phyloP scores from a whole-genome alignment of 2,797 vertebrate species.

The Poliocrania exsul region DNA sequence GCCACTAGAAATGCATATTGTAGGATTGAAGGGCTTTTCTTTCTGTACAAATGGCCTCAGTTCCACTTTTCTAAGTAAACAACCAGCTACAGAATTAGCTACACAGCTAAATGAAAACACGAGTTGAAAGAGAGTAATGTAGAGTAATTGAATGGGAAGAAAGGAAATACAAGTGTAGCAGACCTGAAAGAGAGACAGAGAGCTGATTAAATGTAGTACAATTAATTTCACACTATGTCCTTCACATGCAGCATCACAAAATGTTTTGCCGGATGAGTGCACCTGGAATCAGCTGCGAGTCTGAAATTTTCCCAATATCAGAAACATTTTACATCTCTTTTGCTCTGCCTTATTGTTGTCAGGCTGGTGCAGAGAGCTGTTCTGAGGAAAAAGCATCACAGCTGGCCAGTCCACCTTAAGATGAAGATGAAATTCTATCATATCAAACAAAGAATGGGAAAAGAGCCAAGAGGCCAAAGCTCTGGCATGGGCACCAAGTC shows the following conservation, averaged over 20 bases:
- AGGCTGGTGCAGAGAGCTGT: neutral
- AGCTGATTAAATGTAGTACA: conserved; percentile 36
- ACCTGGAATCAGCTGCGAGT: rapidly evolving
- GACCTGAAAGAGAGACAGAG: conserved; percentile 23
- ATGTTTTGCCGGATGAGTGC: neutral
- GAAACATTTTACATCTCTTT: neutral
- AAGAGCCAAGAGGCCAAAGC: neutral
- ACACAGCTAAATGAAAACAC: neutral
- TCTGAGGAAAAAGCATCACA: rapidly evolving
- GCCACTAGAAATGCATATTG: neutral
- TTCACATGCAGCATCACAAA: neutral
- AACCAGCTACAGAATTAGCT: conserved; percentile 16
- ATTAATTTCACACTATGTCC: conserved; percentile 10
- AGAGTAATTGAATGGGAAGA: conserved; percentile 7
- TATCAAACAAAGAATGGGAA: neutral
- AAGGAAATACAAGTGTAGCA: neutral
- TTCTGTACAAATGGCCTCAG: neutral
- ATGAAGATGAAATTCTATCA: neutral
- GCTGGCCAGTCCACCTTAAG: neutral
- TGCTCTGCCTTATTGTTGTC: neutral
- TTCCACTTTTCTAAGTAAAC: conserved; percentile 6
- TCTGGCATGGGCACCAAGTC: neutral
- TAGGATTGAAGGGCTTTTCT: neutral
- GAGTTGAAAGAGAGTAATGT: neutral
- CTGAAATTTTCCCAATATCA: neutral